Conservation (phyloP, 2,797 vertebrate species). For the Todus mexicanus region DNA sequence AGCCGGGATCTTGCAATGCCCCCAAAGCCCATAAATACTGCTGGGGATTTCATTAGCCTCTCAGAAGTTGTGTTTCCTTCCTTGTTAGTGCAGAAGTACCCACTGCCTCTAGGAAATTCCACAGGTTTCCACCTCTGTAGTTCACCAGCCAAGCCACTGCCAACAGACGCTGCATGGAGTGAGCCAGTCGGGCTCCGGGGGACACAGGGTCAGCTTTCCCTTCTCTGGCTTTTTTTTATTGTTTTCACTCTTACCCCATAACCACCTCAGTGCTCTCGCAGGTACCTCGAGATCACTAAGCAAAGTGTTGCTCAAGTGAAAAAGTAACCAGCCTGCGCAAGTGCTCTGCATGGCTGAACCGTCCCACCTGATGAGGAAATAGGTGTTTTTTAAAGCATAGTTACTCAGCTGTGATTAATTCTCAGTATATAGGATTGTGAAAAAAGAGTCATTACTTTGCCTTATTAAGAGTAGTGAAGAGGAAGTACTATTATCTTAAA, state of each 20-base stretch:
- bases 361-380: not conserved
- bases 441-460: not conserved
- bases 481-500: not conserved
- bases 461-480: not conserved
- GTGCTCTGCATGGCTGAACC: not conserved
- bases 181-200: not conserved
- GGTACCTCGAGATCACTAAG: not conserved
- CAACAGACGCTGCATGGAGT: rapidly evolving
- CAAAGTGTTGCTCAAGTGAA: not conserved
- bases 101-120: not conserved
- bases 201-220: not conserved
- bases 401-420: not conserved
- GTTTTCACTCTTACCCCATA: not conserved
- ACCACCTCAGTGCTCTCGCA: not conserved
- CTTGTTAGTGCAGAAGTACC: not conserved
- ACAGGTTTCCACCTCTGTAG: not conserved
- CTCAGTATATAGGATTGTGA: not conserved
- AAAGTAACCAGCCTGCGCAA: not conserved
- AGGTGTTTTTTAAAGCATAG: not conserved
- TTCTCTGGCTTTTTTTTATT: not conserved
- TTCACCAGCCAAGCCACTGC: not conserved
- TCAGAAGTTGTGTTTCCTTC: not conserved
- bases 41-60: not conserved
- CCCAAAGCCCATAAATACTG: not conserved
- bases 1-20: not conserved